Evolutionary conservation across 2,113 vertebrate genomes (phyloP).

Genomic region (Morone chrysops): DNA sequence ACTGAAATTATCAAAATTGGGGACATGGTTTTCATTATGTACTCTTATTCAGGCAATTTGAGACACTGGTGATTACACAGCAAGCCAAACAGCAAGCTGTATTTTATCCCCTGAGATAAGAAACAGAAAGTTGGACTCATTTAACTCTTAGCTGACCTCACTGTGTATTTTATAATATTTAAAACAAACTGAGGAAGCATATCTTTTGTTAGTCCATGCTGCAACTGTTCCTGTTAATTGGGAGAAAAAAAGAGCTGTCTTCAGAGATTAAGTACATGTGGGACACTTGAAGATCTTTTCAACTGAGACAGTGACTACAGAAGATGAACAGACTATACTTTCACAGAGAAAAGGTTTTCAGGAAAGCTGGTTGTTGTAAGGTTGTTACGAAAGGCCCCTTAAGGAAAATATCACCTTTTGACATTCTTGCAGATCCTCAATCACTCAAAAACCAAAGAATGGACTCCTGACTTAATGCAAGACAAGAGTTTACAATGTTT

Average conservation of each 20-base stretch:
- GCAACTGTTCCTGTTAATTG: neutral
- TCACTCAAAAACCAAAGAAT: neutral
- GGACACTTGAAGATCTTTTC: neutral
- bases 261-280: neutral
- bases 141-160: neutral
- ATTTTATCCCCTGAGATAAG: neutral
- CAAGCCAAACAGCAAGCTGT: neutral
- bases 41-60: neutral
- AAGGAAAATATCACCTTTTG: neutral
- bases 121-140: conserved; percentile 8
- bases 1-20: neutral
- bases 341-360: neutral
- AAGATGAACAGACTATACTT: neutral
- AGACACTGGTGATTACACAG: neutral
- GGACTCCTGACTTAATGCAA: neutral
- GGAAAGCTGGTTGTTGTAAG: neutral
- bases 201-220: neutral
- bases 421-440: neutral
- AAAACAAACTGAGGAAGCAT: neutral
- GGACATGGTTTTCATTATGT: conserved; percentile 39
- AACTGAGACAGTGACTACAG: conserved; percentile 14
- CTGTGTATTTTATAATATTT: neutral
- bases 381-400: neutral
- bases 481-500: neutral
- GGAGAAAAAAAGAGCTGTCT: neutral